These are phyloP conservation scores for Pandemis heparana DNA, from an alignment of 2,888 invertebrate genomes.

Conservation along the genomic window DNA sequence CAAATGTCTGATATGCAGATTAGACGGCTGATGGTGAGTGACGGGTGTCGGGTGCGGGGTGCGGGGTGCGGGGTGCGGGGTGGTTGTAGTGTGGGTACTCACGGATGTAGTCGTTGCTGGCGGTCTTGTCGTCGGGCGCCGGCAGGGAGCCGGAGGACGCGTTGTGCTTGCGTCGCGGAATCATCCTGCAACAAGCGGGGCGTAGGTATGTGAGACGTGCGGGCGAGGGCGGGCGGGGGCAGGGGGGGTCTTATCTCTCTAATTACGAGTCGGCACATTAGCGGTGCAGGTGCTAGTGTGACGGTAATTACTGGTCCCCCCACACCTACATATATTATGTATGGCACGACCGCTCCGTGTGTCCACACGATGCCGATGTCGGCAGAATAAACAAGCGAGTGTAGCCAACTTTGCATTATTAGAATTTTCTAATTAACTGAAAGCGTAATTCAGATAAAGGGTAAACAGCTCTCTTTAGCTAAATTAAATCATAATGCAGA, in stretches of 20 bases:
- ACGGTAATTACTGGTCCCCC: conserved; percentile 4
- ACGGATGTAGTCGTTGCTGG: conserved; percentile 82
- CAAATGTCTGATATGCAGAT: background rate
- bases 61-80: too few species aligned
- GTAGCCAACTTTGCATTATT: background rate
- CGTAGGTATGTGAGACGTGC: background rate
- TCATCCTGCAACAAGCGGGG: conserved; percentile 66
- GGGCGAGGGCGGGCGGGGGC: background rate
- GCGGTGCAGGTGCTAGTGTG: conserved; percentile 18
- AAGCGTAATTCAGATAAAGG: background rate
- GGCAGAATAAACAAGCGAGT: conserved; percentile 16
- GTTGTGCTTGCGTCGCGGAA: conserved; percentile 81
- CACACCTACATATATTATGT: background rate
- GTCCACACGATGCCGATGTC: background rate
- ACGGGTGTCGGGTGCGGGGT: background rate
- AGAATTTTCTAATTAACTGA: background rate
- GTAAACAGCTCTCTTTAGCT: too few species aligned
- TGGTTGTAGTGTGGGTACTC: conserved; percentile 58
- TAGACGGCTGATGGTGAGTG: background rate
- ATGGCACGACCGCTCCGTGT: background rate
- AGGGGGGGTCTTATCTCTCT: conserved; percentile 18
- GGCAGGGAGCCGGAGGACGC: conserved; percentile 78
- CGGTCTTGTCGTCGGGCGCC: conserved; percentile 79
- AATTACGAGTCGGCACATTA: conserved; percentile 13
- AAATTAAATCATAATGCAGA: too few species aligned